Base-by-base conservation (phyloP, 92 coral and sea anemone species). In the Phenganax marumi region DNA sequence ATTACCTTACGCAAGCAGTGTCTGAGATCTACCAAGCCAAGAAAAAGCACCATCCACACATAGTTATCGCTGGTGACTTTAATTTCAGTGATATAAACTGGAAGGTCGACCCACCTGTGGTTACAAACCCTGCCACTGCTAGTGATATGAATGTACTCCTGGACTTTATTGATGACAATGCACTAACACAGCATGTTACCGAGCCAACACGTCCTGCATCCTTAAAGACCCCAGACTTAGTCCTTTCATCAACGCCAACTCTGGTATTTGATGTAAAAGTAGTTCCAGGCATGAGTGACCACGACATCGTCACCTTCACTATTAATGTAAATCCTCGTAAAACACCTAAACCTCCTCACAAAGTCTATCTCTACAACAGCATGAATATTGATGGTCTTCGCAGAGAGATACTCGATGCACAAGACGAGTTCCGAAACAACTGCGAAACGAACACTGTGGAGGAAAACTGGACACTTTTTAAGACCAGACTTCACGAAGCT, bases 1-100 rank as follows among this genome's bases (percentile, higher is more conserved):
- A 86, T 52, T 71, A 51, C 52, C 89, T 86, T 23, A 69, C 86
- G 52, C 86, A 81, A 81, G 70, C 86, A 69, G 70, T 74, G 48
- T 62, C 73, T 49, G 81, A 86, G 51, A 66, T 86, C n/a, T 86
- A 81, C 76, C 73, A 72, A 51, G 69, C 68, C 73, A 52, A 86
- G 65, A 80, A 80, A 49, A 86, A 70, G 62, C 43, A 13, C 5
- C 61, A 80, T 57, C 75, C 75, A 25, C 17, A n/a, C 14, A 62
- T 50, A 16, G 84, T 80, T 47, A 80, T 80, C 9, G 75, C 84
- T 18, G 43, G 75, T 63, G 62, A 80, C 74, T 60, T 61, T 18
- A 78, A 78, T 50, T 23, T 78, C 19, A 21, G 83, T 17, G 83
- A 78, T 39, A 73, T 43, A 13, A 79, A 57, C 33, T 79, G 57